Base-by-base conservation (phyloP, 92 coral and sea anemone genomes). In the Palythoa grandiflora region DNA sequence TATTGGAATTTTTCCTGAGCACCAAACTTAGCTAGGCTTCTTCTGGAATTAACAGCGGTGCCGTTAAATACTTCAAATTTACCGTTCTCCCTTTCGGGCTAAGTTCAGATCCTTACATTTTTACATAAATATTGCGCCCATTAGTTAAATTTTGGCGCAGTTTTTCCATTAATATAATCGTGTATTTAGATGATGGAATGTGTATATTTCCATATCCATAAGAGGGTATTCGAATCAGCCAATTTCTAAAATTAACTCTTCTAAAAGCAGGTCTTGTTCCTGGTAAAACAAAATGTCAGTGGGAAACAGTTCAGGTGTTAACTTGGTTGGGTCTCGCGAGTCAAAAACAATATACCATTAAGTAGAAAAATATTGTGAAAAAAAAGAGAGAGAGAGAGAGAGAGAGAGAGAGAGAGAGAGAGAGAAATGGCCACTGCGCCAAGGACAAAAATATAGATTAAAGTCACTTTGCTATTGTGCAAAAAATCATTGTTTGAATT, bases 1-100 rank as follows among this genome's bases (percentile, higher is more conserved):
- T 28, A 28, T 89, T 39, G 92, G 84, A 77, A 92, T 92, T 79
- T 86, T 73, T 54, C 93, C 93, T 2, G 83, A 83, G 15, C 90
- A 92, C 65, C 94, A 92, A 47, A 50, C 63, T 51, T 89, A 85
- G 83, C 60, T 89, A 13, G 87, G 92, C 36, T 90, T 90, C 76
- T 38, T 40, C 57, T 77, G 92, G 87, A 63, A 40, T 51, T 89
- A 0, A 85, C 44, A 13, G 71, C n/a, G 85, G 86, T 16, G 60
- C 76, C 47, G 66, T 47, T 10, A 73, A 68, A 70, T 92, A 78
- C 60, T 83, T 89, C 44, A 59, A 60, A 63, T 89, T 73, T 76
- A 44, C 68, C 28, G 92, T 90, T 65, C 65, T 85, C 11, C 92
- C 89, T 2, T 75, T 89, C 20, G 90, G 89, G 16, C 17, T 88